These are phyloP conservation scores for Epistrophe eligans DNA, from an alignment of 2,888 invertebrate species.

Conservation along the genomic window DNA sequence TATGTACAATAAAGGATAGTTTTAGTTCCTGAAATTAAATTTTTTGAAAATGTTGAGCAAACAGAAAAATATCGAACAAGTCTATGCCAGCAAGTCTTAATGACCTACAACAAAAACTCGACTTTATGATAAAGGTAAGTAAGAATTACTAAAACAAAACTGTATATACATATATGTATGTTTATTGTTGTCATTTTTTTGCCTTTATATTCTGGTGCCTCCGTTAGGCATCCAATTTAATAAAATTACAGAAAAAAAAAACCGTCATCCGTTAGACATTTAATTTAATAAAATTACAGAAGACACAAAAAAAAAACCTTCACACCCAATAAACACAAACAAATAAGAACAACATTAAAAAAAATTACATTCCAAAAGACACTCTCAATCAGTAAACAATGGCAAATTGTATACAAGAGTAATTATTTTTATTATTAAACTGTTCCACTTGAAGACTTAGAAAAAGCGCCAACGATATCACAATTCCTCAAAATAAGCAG, in stretches of 20 bases:
- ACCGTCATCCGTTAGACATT: not conserved
- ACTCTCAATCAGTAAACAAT: constrained; percentile 69
- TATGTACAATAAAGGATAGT: too few relatives aligned
- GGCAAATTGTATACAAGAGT: constrained; percentile 72
- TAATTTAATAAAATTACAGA: not conserved
- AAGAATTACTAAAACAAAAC: too few relatives aligned
- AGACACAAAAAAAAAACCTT: not conserved
- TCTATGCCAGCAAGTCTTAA: too few relatives aligned
- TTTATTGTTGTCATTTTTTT: too few relatives aligned
- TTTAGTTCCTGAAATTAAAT: too few relatives aligned
- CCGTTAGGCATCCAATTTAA: not conserved
- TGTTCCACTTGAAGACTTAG: constrained; percentile 71
- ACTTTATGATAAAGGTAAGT: too few relatives aligned
- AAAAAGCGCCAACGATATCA: constrained; percentile 53
- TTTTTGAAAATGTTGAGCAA: too few relatives aligned
- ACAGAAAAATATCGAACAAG: too few relatives aligned
- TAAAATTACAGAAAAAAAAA: not conserved
- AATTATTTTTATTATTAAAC: constrained; percentile 76
- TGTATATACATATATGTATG: too few relatives aligned
- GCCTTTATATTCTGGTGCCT: too few relatives aligned
- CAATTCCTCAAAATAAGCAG: constrained; percentile 9
- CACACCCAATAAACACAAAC: constrained; percentile 26
- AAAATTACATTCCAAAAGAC: constrained; percentile 48
- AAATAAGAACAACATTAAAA: constrained; percentile 21
- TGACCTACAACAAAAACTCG: too few relatives aligned